A percentile compares a stretch with the other conserved stretches of the same genome.
Evolutionary conservation across 2,113 vertebrate species (phyloP).

Genomic region (Trogon surrucura): DNA sequence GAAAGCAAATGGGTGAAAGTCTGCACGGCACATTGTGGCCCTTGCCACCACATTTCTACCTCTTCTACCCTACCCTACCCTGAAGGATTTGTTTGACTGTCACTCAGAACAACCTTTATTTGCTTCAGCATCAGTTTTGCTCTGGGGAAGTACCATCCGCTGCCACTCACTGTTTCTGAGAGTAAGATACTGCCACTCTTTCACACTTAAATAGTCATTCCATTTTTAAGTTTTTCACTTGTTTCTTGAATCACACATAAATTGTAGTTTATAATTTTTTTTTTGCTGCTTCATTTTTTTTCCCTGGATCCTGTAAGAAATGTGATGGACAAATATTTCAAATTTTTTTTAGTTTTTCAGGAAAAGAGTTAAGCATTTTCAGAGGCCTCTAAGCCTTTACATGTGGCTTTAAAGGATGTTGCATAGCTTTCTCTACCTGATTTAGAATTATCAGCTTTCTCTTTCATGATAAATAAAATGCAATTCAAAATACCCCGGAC

Average conservation of each 20-base stretch:
- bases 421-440: accelerated
- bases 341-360: background rate
- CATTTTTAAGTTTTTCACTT: background rate
- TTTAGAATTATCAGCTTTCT: background rate
- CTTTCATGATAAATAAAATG: background rate
- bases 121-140: background rate
- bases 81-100: background rate
- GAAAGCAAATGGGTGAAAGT: accelerated
- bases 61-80: background rate
- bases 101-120: background rate
- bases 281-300: background rate
- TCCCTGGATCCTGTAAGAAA: background rate
- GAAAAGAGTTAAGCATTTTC: background rate
- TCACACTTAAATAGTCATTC: background rate
- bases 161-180: background rate
- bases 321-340: background rate
- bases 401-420: background rate
- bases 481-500: background rate
- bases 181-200: background rate
- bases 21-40: accelerated
- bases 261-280: background rate
- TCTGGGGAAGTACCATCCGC: background rate
- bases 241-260: background rate
- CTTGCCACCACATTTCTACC: background rate
- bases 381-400: background rate